Conservation (phyloP, 1,140 invertebrate genomes). For the Cotesia glomerata region DNA sequence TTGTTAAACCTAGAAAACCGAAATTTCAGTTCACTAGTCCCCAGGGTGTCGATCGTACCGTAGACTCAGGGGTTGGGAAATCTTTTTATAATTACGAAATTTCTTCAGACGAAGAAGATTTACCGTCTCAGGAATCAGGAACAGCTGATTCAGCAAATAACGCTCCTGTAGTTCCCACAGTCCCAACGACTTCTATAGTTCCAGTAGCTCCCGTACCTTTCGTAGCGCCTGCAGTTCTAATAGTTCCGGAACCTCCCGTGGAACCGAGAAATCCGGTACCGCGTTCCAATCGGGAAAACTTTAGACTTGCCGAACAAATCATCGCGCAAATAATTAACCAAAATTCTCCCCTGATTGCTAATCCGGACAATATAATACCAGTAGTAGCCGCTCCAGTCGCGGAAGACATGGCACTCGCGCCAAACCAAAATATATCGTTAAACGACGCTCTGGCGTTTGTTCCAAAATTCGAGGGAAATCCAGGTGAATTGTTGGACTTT, state of each 20-base stretch:
- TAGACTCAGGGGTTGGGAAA: neutral
- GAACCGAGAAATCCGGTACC: no score
- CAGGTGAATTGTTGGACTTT: neutral
- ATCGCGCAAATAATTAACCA: no score
- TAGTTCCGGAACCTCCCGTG: no score
- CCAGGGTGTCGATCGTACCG: neutral
- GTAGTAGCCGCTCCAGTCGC: no score
- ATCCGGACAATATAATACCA: no score
- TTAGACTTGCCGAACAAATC: no score
- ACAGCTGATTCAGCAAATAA: neutral
- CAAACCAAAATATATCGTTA: neutral
- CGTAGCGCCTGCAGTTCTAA: no score
- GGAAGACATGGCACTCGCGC: neutral
- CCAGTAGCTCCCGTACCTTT: neutral
- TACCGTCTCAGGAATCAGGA: no score
- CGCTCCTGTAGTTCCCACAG: neutral
- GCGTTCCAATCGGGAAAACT: no score
- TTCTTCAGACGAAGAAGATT: neutral
- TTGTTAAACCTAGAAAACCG: neutral
- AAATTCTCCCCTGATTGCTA: no score
- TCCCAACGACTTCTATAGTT: neutral
- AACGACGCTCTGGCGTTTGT: neutral
- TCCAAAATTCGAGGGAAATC: neutral
- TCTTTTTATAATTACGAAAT: neutral
- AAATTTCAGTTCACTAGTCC: neutral